Evolutionary conservation across 2,797 vertebrate species (phyloP).

Genomic region (Acrossocheilus wenchowensis): DNA sequence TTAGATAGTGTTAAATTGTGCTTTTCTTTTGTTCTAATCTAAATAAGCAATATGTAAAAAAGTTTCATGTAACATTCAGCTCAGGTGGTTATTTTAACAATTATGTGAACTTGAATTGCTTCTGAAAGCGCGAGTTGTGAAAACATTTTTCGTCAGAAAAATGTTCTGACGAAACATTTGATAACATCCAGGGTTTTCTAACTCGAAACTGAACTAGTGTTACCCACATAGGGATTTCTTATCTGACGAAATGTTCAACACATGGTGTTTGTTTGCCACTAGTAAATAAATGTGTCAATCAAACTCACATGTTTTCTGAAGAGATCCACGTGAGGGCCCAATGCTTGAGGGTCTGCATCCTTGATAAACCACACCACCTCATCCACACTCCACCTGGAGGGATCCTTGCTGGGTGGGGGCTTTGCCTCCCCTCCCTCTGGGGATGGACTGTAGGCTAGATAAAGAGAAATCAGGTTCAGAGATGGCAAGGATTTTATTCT

Average conservation of each 20-base stretch:
- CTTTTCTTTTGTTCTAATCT: neutral
- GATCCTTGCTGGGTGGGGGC: conserved; percentile 84
- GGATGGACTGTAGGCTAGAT: conserved; percentile 83
- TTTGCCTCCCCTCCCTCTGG: conserved; percentile 79
- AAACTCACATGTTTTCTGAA: conserved; percentile 92
- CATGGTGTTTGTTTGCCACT: conserved; percentile 10
- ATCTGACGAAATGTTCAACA: neutral
- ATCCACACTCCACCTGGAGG: conserved; percentile 91
- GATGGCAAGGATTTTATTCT: neutral
- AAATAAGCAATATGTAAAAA: neutral
- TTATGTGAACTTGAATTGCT: neutral
- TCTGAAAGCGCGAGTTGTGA: neutral
- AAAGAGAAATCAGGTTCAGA: neutral
- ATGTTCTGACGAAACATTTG: neutral
- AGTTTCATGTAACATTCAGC: conserved; percentile 7
- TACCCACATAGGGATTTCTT: neutral
- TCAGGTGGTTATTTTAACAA: conserved; percentile 1
- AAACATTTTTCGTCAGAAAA: neutral
- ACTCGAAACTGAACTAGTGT: neutral
- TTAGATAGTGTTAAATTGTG: neutral
- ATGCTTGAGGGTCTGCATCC: conserved; percentile 92
- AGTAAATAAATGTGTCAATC: neutral
- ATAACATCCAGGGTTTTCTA: neutral
- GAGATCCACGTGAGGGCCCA: conserved; percentile 92
- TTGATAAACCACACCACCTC: conserved; percentile 95